phyloP scores from a whole-genome alignment of 2,113 vertebrate species.

The Prunella fulvescens region DNA sequence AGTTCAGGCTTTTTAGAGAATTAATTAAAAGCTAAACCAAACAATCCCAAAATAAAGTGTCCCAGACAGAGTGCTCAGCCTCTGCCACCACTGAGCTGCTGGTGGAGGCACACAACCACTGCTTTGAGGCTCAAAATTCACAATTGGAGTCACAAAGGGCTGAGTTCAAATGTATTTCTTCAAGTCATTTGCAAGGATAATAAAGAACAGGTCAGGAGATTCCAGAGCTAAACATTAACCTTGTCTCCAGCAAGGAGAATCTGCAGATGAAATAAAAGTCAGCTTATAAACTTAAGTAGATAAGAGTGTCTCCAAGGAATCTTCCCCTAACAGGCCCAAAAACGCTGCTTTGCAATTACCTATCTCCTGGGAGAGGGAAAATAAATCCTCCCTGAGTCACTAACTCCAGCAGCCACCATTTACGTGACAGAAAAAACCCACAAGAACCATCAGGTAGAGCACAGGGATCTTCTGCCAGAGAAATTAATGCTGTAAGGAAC shows the following conservation, averaged over 20 bases:
- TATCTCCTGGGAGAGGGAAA: background rate
- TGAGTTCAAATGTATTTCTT: background rate
- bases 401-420: background rate
- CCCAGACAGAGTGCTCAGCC: background rate
- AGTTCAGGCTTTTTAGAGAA: background rate
- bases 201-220: constrained; percentile 1
- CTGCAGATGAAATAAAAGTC: background rate
- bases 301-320: background rate
- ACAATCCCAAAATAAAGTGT: background rate
- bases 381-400: background rate
- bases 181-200: background rate
- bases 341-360: background rate
- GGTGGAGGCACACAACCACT: background rate
- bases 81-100: background rate
- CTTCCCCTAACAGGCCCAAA: background rate
- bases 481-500: background rate
- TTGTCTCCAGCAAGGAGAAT: background rate
- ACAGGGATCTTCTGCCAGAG: background rate
- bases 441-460: background rate
- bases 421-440: background rate
- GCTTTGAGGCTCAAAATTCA: background rate
- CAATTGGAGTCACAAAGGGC: background rate
- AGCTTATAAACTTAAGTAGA: constrained; percentile 1
- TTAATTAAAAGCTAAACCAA: background rate
- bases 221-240: background rate